phyloP scores from a whole-genome alignment of 2,888 invertebrate genomes.

The Cenopis cana region DNA sequence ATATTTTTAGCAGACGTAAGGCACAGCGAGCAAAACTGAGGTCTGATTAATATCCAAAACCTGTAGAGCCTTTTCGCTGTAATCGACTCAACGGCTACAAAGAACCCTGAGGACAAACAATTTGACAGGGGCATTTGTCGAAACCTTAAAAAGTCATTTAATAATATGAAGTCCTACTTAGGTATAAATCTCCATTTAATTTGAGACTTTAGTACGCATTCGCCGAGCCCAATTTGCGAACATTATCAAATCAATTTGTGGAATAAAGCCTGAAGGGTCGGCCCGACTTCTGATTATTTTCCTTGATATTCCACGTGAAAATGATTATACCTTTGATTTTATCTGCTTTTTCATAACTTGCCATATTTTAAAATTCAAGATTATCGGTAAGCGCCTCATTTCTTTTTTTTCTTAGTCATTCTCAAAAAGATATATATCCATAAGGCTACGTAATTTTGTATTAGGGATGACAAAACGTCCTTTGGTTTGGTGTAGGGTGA shows the following conservation, averaged over 20 bases:
- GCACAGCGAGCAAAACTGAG: not conserved
- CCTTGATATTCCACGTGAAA: conserved; percentile 42
- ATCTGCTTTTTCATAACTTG: conserved; percentile 28
- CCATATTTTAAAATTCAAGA: conserved; percentile 16
- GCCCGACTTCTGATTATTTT: conserved; percentile 58
- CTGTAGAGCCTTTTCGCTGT: not conserved
- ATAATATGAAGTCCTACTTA: conserved; percentile 43
- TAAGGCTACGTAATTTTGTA: too few species aligned
- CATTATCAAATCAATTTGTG: conserved; percentile 58
- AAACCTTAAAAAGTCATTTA: conserved; percentile 44
- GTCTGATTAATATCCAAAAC: conserved; percentile 3
- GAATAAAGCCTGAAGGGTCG: conserved; percentile 52
- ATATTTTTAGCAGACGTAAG: not conserved
- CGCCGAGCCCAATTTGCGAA: conserved; percentile 55
- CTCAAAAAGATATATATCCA: too few species aligned
- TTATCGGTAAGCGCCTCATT: not conserved
- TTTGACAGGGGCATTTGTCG: conserved; percentile 32
- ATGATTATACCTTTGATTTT: conserved; percentile 42
- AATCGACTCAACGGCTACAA: conserved; percentile 8
- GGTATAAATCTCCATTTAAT: conserved; percentile 46
- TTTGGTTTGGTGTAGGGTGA: not conserved
- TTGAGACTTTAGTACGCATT: conserved; percentile 44
- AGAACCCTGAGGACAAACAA: conserved; percentile 30
- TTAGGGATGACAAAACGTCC: not conserved
- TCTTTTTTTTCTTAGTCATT: not conserved